Evolutionary conservation across 2,888 invertebrate genomes (phyloP), one percentile per base, ranked within the genome.

Genomic region (Eueremaeus valkanovi): DNA sequence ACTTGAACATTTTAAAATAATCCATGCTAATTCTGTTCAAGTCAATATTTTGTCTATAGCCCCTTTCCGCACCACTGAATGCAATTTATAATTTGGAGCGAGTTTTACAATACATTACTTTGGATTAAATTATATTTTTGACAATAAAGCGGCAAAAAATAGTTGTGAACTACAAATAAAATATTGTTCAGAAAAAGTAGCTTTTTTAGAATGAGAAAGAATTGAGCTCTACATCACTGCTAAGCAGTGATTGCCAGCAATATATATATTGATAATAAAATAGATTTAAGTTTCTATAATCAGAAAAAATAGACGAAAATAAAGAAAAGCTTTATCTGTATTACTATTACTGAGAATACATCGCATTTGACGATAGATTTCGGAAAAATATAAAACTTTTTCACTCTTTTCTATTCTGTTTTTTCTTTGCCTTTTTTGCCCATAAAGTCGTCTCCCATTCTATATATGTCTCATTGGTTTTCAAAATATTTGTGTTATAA

Each of bases 241-340:
- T 45, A 45, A 45, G 45, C 45, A 45, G 11, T 45, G 45, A 45
- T 45, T 45, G 16, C 3, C 3, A 16, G 16, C 9, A 16, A 45
- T 45, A 45, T 45, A 13, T 45, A 45, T 45, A 8, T 36, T 11
- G 6, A 8, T 45, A n/a, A 51, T 51, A 51, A 24, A 51, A 24
- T 51, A 51, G n/a, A 51, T 51, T 24, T n/a, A 51, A 51, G 51
- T 51, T 21, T 51, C 45, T 21, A 51, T 51, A 51, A 51, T 51
- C 51, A 51, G 13, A 51, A 51, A 51, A 51, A 51, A 51, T 51
- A 45, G 45, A 16, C 45, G 45, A 45, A 45, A 45, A 45, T 45
- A 45, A 45, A 45, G 16, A 45, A 18, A 18, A 45, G 45, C 18
- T 45, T 13, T 45, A 45, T 45, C 45, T 45, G 16, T 16, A 45